Evolutionary conservation across 2,113 vertebrate species (phyloP).

Genomic region (rat (Rattus norvegicus)): DNA sequence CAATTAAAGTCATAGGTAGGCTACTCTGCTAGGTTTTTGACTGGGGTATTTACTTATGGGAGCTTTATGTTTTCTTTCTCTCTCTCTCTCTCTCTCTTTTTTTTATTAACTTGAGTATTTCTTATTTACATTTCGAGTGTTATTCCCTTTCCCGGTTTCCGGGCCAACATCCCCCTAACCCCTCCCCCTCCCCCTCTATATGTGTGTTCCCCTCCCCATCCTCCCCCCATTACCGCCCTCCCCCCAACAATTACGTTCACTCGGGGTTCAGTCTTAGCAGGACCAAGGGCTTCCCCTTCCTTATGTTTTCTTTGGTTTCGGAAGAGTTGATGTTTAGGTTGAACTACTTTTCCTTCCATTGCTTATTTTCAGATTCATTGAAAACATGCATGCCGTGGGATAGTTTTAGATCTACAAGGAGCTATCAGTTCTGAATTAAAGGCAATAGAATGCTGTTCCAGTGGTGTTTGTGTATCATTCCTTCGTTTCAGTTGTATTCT

Average conservation of each 20-base stretch:
- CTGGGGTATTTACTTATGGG: not conserved
- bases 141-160: no score
- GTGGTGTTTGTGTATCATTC: not conserved
- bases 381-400: not conserved
- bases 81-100: no score
- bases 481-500: constrained; percentile 14
- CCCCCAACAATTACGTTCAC: no score
- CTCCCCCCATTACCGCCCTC: no score
- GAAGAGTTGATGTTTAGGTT: not conserved
- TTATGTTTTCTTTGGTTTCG: constrained; percentile 24
- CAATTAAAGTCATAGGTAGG: constrained; percentile 2
- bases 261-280: no score
- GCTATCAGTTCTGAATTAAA: not conserved
- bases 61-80: constrained; percentile 15
- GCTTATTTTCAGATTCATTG: not conserved
- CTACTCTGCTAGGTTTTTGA: not conserved
- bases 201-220: no score
- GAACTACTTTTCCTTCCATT: not conserved
- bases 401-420: not conserved
- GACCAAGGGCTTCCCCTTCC: no score
- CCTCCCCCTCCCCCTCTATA: no score
- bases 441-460: not conserved
- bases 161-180: no score
- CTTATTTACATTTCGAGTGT: no score
- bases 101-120: no score